Conservation (phyloP, 2,797 vertebrate species). For the Macrochelys suwanniensis region DNA sequence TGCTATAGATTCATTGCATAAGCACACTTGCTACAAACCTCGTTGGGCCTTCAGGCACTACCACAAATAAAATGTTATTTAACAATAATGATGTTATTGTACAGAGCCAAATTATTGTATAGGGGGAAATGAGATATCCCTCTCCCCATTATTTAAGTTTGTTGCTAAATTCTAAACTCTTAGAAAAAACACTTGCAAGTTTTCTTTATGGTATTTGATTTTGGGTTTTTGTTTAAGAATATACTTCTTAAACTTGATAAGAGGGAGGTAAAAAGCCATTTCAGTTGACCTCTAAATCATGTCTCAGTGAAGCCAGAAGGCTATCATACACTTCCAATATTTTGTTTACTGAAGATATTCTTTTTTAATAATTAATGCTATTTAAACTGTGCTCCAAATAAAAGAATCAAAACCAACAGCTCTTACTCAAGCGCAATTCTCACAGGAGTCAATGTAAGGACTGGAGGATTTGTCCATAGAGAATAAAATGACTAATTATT, state of each 20-base stretch:
- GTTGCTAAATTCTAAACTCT: background rate
- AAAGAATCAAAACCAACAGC: background rate
- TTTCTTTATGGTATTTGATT: background rate
- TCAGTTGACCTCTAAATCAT: background rate
- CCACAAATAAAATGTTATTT: background rate
- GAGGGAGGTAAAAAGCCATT: background rate
- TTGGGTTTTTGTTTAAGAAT: slow-evolving; percentile 4
- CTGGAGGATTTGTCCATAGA: background rate
- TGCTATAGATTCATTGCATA: background rate
- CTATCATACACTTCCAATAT: background rate
- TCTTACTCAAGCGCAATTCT: background rate
- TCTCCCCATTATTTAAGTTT: slow-evolving; percentile 6
- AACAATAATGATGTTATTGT: background rate
- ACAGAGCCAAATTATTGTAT: background rate
- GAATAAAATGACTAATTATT: background rate
- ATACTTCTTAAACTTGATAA: background rate
- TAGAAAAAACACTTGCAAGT: background rate
- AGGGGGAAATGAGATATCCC: background rate
- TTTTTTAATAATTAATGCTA: background rate
- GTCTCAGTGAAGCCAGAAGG: background rate
- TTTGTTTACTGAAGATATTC: background rate
- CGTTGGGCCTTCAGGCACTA: background rate
- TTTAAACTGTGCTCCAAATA: background rate
- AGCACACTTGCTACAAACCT: background rate
- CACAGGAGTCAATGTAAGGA: background rate